A percentile compares a stretch with the other conserved stretches of the same genome.
Conservation (phyloP, 2,113 vertebrate species). For the Apaloderma vittatum region DNA sequence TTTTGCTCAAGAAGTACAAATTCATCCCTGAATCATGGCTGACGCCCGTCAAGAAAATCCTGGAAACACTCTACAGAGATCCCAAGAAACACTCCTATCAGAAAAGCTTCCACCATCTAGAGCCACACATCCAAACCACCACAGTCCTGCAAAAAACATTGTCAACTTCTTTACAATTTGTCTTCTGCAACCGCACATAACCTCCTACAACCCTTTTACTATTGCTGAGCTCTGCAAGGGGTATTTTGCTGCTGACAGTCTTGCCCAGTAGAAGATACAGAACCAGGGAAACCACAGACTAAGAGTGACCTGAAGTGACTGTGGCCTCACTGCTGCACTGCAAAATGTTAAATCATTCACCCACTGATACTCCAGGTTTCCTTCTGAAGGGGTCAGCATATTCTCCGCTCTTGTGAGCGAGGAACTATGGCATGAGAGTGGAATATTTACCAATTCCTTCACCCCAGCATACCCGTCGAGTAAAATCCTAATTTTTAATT, state of each 20-base stretch:
- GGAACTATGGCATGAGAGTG: not conserved
- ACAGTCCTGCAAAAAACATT: not conserved
- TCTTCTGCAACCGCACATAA: not conserved
- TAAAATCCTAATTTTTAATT: not conserved
- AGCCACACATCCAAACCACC: not conserved
- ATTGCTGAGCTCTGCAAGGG: not conserved
- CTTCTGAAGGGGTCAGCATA: not conserved
- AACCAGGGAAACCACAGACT: not conserved
- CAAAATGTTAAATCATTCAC: not conserved
- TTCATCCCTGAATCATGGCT: not conserved
- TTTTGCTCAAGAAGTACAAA: not conserved
- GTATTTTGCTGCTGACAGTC: not conserved
- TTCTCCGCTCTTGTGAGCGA: not conserved
- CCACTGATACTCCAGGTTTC: not conserved
- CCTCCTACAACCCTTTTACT: not conserved
- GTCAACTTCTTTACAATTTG: not conserved
- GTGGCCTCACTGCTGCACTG: not conserved
- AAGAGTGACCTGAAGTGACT: not conserved
- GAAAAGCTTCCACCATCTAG: not conserved
- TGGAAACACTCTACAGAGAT: not conserved
- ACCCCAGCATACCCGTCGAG: not conserved
- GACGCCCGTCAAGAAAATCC: not conserved
- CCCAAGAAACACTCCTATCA: not conserved
- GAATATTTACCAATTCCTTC: not conserved
- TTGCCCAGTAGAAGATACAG: not conserved